Base-by-base conservation (phyloP, 2,797 vertebrate genomes). In the Urocyon cinereoargenteus region DNA sequence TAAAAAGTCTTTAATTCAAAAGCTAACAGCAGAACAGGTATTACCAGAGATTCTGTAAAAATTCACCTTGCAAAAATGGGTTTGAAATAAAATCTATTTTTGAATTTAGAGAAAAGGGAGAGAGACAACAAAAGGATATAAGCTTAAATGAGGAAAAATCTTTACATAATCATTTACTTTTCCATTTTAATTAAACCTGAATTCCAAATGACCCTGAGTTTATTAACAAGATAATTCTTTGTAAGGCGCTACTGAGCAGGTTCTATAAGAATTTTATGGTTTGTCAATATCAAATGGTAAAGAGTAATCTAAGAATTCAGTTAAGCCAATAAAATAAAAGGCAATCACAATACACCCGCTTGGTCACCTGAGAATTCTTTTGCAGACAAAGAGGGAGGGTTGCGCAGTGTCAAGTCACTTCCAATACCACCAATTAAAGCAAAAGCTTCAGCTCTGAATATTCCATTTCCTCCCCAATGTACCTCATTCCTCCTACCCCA, bases 171-270 rank as follows among this genome's bases (percentile, higher is more conserved):
- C 83, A 97, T 95, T 84, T 98, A 93, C 90, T 94, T 97, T 97
- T 97, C 91, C 95, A 36, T 83, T 96, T 98, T 91, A 97, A 97
- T 98, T 98, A 97, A 97, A 89, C 92, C n/a, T 96, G 96, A 98
- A 87, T 92, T 97, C 79, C 93, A 89, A 98, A 87, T 66, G 83
- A 96, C 22, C 19, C 92, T 24, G 19, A 97, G 49, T 97, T 81
- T 88, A 97, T 94, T 97, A 97, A 62, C 68, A 94, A 97, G 95
- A 96, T 93, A 94, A 96, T 98, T 97, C 93, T 97, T 96, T 19
- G 0, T 88, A 93, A 96, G 91, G 78, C 93, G 97, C 94, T 92
- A 90, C 53, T 61, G 66, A 53, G 28, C 62, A 97, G 73, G 51
- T 84, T 88, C 93, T 92, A 16, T 68, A 73, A 92, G 95, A 88